Evolutionary conservation across 2,113 vertebrate species (phyloP), one percentile per base, ranked within the genome.

Genomic region (Zonotrichia leucophrys): DNA sequence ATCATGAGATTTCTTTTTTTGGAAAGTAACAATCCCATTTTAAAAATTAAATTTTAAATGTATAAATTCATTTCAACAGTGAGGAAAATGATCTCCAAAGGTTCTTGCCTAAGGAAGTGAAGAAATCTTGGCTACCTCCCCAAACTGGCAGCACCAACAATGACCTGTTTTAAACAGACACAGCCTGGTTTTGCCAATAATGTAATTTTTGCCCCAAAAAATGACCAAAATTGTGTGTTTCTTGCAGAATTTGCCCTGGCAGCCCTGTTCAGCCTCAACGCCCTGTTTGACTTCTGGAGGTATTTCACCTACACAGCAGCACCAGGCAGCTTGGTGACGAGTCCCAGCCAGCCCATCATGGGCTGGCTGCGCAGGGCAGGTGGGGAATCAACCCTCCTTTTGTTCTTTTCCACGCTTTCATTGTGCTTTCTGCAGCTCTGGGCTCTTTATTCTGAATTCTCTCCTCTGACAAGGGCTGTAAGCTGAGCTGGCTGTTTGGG

Each of bases 231-330:
- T 35, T 0, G 2, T 35, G 14, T 87, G 62, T 84, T 56, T 72
- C 9, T 94, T 93, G 35, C 72, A 98, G 99, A 99, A 42, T 97
- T 99, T 37, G 98, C 96, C 3, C 85, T 99, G 37, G 99, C 98
- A 2, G 98, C 97, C 58, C 90, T 99, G 67, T 99, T 99, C 95
- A 99, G 99, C 96, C 98, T 99, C 63, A 99, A 99, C 30, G 99
- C 99, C 58, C 96, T 99, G 47, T 99, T 99, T 97, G 99, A 99
- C 95, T 99, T 99, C 97, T 99, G 99, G 99, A 98, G 98, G 63
- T 99, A 99, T 79, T 99, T 99, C 95, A 99, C 98, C 88, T 99
- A 98, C 91, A 99, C 99, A 1, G 98, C 99, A 97, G 98, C 99
- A 60, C 99, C 99, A 0, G 97, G 98, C 30, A 98, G 97, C 74